These are phyloP conservation scores for Aplidium turbinatum DNA, from an alignment of 23 tunicate species.

Conservation along the genomic window DNA sequence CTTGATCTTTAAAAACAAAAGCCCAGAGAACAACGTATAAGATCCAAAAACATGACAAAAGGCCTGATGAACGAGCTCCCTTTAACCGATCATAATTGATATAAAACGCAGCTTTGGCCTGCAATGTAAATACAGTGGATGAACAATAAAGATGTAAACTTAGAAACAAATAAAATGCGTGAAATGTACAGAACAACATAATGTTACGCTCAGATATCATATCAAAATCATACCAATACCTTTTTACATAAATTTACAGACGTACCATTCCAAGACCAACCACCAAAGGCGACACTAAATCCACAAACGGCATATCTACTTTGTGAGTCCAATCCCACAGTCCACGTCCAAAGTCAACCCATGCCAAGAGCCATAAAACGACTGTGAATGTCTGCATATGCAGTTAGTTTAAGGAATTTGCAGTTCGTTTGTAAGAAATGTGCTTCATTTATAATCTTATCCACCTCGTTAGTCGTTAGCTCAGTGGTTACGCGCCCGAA, in stretches of 20 bases:
- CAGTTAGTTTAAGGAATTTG: no score
- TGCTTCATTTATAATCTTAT: no score
- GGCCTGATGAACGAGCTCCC: conserved; percentile 29
- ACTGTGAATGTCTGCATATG: conserved; percentile 11
- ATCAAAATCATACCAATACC: no score
- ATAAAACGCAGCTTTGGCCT: conserved; percentile 29
- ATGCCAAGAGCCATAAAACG: conserved; percentile 12
- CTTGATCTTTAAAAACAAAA: conserved; percentile 21
- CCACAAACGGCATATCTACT: background rate
- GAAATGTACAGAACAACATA: no score
- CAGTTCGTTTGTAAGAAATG: no score
- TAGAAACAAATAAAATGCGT: no score
- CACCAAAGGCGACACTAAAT: conserved; percentile 9
- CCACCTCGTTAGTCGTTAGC: no score
- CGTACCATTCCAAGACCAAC: conserved; percentile 27
- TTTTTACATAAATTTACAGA: no score
- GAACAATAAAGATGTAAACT: no score
- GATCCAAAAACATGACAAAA: conserved; percentile 21
- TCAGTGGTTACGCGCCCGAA: no score
- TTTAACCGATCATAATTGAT: conserved; percentile 23
- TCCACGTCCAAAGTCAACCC: conserved; percentile 14
- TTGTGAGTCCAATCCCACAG: conserved; percentile 12
- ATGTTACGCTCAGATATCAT: no score
- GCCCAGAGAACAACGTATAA: conserved; percentile 22
- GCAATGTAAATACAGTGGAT: no score